These are phyloP conservation scores for Thyatira batis DNA, from an alignment of 2,888 invertebrate species.

Conservation along the genomic window DNA sequence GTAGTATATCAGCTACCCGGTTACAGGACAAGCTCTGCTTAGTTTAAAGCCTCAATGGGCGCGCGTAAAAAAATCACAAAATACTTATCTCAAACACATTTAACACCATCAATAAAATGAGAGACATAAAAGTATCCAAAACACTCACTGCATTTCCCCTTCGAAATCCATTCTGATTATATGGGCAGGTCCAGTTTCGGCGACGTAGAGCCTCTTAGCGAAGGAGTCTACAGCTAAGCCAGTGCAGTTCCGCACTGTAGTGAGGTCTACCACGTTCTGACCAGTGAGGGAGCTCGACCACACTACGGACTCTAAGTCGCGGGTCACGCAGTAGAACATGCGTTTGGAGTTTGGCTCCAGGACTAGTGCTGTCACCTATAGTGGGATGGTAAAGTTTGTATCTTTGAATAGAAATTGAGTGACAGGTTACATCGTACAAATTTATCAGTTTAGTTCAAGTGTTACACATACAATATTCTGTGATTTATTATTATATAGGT, in stretches of 20 bases:
- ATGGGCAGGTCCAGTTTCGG: slow-evolving; percentile 80
- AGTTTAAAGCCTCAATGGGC: too few relatives aligned
- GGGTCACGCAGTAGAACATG: slow-evolving; percentile 82
- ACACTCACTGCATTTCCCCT: slow-evolving; percentile 53
- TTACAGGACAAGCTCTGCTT: too few relatives aligned
- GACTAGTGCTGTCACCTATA: slow-evolving; percentile 81
- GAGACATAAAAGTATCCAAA: background rate
- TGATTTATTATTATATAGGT: too few relatives aligned
- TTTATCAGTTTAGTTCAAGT: too few relatives aligned
- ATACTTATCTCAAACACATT: too few relatives aligned
- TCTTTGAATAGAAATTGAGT: too few relatives aligned
- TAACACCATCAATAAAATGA: too few relatives aligned
- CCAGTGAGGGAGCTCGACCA: slow-evolving; percentile 82
- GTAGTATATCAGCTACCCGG: too few relatives aligned
- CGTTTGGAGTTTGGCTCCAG: slow-evolving; percentile 84
- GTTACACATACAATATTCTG: background rate
- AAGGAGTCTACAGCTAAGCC: slow-evolving; percentile 77
- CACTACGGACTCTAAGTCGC: slow-evolving; percentile 71
- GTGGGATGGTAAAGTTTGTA: background rate
- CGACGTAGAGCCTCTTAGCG: slow-evolving; percentile 86
- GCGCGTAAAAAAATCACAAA: too few relatives aligned
- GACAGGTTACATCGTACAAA: too few relatives aligned
- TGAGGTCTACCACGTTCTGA: slow-evolving; percentile 61
- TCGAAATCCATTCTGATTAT: slow-evolving; percentile 71
- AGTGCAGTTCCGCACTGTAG: slow-evolving; percentile 58